Base-by-base conservation (phyloP, 2,113 vertebrate genomes). In the Ovis canadensis region DNA sequence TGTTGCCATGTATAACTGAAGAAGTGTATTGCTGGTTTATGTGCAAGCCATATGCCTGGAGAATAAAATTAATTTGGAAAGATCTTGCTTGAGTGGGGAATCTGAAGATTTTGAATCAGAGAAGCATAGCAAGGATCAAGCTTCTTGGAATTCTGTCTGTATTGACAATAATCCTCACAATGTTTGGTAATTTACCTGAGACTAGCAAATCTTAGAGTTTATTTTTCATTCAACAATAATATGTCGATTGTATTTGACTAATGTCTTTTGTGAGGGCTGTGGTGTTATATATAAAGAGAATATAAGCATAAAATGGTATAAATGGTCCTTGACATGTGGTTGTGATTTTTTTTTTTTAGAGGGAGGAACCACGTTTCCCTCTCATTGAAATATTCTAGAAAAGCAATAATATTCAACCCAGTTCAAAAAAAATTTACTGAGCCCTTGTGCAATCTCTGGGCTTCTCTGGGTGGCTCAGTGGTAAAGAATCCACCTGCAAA, bases 1-100 rank as follows among this genome's bases (percentile, higher is more conserved):
- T 55, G 7, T 57, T 78, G 89, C 17, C 50, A 40, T 2, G 12
- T 50, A 15, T 19, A 80, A 40, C 43, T 85, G 25, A 31, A 82
- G 12, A 94, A 67, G 25, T 84, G 2, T 54, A 33, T 95, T 80
- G 55, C 50, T 36, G 48, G 27, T 80, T 89, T 90, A 9, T 88
- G 43, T 92, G 31, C 81, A 64, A 55, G 81, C 90, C 77, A 97
- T 29, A 71, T 93, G 96, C 36, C 36, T 94, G 6, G 74, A 88
- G 31, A 94, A 88, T 91, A 78, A 67, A 94, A 95, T 52, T 91
- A 64, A 97, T 98, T 97, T 88, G 43, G 62, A 80, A 92, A 17
- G 40, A 83, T 94, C 78, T 97, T 88, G 27, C 81, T 94, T 94
- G 50, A 97, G 94, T 77, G 33, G 25, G 13, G 90, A 94, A 40